Evolutionary conservation across 1,140 invertebrate genomes (phyloP), one percentile per base, ranked within the genome.

Genomic region (Diorhabda sublineata): DNA sequence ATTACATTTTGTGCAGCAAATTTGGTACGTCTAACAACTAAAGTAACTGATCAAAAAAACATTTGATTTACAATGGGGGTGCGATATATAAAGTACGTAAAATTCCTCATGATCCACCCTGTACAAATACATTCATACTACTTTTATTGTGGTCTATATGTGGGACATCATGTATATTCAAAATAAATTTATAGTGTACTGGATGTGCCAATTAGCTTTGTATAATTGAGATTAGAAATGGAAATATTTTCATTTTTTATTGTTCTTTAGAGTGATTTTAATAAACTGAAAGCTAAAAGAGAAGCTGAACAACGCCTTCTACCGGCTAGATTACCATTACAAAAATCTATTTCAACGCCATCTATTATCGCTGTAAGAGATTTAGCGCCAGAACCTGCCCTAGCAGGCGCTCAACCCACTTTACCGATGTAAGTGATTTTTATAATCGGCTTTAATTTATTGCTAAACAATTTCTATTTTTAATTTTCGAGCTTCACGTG

Each of bases 341-440:
- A 95, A 81, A 96, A 96, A 84, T 94, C 92, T 61, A 89, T 95
- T 70, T 96, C 94, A 7, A 95, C 93, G 42, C 93, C 93, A 42
- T 95, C 93, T 65, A 93, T 94, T 69, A 88, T 93, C 45, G 90
- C 90, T 64, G 88, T 88, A 61, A 83, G 88, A 70, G 87, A 83
- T 70, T 68, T 81, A 57, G 79, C 75, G 7, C 75, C 77, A 6
- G 79, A 81, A 69, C 79, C 79, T 8, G 66, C 69, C 2, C 63
- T 80, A 43, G 77, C 67, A n/a, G 81, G 81, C 5, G 80, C 78
- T 43, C 82, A 80, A 73, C 82, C 82, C 3, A 83, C 80, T 41
- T 73, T 83, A 61, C 82, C 82, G 57, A 79, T 83, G 83, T 84
- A 75, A 83, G 82, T 82, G 63, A 52, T 52, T 52, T 3, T 4